These are phyloP conservation scores for Ictidomys tridecemlineatus DNA, from an alignment of 2,113 vertebrate species.

Conservation along the genomic window DNA sequence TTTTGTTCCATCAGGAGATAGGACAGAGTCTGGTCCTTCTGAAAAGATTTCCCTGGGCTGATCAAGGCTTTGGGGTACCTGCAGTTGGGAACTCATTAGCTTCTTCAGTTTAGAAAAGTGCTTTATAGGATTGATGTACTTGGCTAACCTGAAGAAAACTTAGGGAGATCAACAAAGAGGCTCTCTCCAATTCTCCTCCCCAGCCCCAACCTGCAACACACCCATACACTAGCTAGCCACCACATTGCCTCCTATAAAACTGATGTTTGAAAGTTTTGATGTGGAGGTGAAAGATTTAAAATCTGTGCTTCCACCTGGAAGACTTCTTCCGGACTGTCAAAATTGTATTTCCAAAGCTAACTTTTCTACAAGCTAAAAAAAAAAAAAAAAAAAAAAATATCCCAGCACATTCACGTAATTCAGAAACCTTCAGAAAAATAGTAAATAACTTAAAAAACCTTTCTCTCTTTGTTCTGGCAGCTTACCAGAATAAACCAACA, in stretches of 20 bases:
- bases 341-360: neutral
- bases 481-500: neutral
- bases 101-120: neutral
- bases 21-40: neutral
- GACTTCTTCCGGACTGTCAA: neutral
- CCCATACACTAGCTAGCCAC: neutral
- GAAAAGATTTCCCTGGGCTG: neutral
- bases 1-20: neutral
- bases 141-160: neutral
- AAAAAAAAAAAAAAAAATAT: no score
- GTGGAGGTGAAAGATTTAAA: neutral
- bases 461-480: neutral
- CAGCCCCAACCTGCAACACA: fast-evolving
- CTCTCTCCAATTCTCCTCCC: no score
- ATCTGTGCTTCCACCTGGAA: neutral
- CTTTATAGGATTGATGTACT: neutral
- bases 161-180: neutral
- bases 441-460: neutral
- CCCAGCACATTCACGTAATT: fast-evolving
- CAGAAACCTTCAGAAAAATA: neutral
- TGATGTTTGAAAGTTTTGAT: neutral
- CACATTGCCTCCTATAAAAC: neutral
- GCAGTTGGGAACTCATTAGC: neutral
- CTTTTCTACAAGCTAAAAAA: neutral
- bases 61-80: neutral